Conservation (phyloP, 2,113 vertebrate genomes). For the Glaucidium brasilianum region DNA sequence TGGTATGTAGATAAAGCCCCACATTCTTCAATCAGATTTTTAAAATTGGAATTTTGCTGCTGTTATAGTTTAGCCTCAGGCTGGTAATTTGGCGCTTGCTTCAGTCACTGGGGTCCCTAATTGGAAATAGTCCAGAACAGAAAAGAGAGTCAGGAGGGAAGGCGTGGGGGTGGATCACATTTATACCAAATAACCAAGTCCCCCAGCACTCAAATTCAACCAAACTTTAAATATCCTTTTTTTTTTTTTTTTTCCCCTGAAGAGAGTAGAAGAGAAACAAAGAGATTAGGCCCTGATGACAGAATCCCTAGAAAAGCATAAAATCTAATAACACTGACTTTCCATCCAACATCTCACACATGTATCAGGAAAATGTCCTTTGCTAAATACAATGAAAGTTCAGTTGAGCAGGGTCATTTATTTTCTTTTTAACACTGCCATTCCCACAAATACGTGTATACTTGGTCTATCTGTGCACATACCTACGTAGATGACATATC, state of each 20-base stretch:
- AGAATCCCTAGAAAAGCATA: conserved; percentile 14
- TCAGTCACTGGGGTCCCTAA: conserved; percentile 2
- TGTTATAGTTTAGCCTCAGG: conserved; percentile 40
- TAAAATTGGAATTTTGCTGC: conserved; percentile 43
- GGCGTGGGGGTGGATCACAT: neutral
- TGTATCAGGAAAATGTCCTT: neutral
- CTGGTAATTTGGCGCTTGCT: neutral
- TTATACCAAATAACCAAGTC: conserved; percentile 21
- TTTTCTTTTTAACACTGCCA: neutral
- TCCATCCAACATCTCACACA: neutral
- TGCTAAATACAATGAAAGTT: neutral
- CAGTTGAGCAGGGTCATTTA: neutral
- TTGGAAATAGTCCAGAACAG: neutral
- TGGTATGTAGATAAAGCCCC: conserved; percentile 2
- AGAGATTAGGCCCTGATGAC: neutral
- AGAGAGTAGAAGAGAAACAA: neutral
- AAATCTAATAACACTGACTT: conserved; percentile 33
- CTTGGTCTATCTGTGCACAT: neutral
- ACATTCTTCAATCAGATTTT: conserved; percentile 23
- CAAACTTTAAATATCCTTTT: conserved; percentile 35
- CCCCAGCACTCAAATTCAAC: neutral
- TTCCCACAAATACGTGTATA: neutral
- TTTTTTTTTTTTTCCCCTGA: neutral
- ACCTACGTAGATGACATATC: neutral
- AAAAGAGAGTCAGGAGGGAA: neutral